Percentiles rank a stretch among this genome's conserved stretches.
These are phyloP conservation scores for Marronus borbonicus DNA, from an alignment of 2,888 invertebrate genomes.

Conservation along the genomic window DNA sequence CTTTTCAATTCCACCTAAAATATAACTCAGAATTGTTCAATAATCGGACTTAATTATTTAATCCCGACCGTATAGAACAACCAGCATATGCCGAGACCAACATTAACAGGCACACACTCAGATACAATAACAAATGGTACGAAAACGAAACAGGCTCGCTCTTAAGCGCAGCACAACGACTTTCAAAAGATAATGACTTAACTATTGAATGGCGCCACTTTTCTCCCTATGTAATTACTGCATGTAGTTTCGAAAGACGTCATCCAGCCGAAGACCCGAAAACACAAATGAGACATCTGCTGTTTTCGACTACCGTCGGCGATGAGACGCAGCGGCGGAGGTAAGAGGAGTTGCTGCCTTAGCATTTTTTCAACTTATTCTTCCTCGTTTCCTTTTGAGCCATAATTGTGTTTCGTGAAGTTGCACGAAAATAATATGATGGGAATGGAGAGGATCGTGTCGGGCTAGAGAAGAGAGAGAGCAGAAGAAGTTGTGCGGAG, in stretches of 20 bases:
- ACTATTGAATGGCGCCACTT: conserved; percentile 50
- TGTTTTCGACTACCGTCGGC: conserved; percentile 32
- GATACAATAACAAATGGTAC: background rate
- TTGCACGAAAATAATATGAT: conserved; percentile 24
- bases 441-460: background rate
- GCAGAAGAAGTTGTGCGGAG: too few relatives aligned
- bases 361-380: background rate
- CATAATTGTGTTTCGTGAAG: conserved; percentile 41
- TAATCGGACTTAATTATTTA: background rate
- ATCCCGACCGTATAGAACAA: background rate
- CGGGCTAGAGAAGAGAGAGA: background rate
- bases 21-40: background rate
- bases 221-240: conserved; percentile 49
- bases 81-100: background rate
- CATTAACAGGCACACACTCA: background rate
- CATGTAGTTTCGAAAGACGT: conserved; percentile 41
- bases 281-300: conserved; percentile 47
- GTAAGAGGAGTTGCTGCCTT: conserved; percentile 22
- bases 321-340: background rate
- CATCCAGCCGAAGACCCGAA: conserved; percentile 32
- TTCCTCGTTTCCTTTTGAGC: conserved; percentile 8
- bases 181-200: conserved; percentile 48
- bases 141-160: conserved; percentile 29
- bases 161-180: conserved; percentile 34
- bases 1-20: background rate